These are phyloP conservation scores for Spinibarbus caldwelli DNA, from an alignment of 2,797 vertebrate species.

Conservation along the genomic window DNA sequence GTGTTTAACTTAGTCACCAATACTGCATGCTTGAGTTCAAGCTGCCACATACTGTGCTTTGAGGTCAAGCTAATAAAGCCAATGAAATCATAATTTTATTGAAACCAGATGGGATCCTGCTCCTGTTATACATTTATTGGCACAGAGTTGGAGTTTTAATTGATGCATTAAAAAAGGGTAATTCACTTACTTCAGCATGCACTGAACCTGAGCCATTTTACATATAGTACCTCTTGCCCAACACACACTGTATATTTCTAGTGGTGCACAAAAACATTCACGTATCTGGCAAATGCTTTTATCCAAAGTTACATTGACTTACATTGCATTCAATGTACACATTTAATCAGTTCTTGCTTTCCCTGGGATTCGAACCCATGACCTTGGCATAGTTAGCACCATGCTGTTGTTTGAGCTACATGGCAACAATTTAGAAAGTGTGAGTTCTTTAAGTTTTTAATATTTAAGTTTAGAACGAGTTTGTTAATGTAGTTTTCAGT, in stretches of 20 bases:
- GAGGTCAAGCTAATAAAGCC: background rate
- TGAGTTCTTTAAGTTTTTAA: background rate
- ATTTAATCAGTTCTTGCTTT: background rate
- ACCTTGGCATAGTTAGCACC: background rate
- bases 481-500: background rate
- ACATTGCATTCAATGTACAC: background rate
- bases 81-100: background rate
- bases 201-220: background rate
- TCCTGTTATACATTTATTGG: background rate
- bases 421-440: background rate
- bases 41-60: background rate
- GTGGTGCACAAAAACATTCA: background rate
- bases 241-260: background rate
- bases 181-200: background rate
- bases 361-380: background rate
- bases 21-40: background rate
- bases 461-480: background rate
- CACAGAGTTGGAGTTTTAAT: background rate
- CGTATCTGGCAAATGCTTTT: background rate
- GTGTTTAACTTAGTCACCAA: too few species aligned
- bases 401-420: background rate
- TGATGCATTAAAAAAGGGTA: background rate
- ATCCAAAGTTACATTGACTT: background rate
- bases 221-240: background rate
- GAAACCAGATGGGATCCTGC: background rate